Evolutionary conservation across 2,113 vertebrate species (phyloP).

Genomic region (Oreochromis spilurus): DNA sequence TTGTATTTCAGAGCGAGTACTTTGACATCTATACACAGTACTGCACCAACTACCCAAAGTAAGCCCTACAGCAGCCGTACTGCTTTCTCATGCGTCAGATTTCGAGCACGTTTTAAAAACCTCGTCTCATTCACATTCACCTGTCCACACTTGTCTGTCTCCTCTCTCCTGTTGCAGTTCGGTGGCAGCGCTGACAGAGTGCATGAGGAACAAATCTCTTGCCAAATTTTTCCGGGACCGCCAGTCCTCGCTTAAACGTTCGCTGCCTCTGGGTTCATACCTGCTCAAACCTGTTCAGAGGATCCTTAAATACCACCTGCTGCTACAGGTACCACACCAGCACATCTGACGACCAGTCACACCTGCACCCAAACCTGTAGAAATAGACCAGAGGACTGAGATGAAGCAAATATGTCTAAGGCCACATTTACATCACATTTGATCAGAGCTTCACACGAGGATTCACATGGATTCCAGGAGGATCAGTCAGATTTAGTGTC

Average conservation of each 20-base stretch:
- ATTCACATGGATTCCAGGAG: not conserved
- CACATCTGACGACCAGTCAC: not conserved
- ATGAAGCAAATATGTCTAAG: not conserved
- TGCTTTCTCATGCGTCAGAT: too few species aligned
- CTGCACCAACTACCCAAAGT: constrained; percentile 98
- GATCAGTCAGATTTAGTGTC: not conserved
- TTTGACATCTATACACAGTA: constrained; percentile 96
- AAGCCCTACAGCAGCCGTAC: constrained; percentile 35
- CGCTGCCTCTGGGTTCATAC: constrained; percentile 87
- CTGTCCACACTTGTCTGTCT: not conserved
- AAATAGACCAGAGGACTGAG: not conserved
- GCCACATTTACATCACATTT: not conserved
- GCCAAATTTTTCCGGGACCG: constrained; percentile 87
- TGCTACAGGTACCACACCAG: constrained; percentile 80
- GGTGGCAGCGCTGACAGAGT: constrained; percentile 83
- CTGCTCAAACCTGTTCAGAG: constrained; percentile 94
- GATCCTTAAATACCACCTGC: constrained; percentile 94
- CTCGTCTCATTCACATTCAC: not conserved
- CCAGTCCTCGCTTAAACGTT: constrained; percentile 80
- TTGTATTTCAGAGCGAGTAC: constrained; percentile 79
- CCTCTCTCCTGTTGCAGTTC: constrained; percentile 72
- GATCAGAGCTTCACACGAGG: not conserved
- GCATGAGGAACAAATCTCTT: constrained; percentile 87
- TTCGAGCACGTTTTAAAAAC: not conserved
- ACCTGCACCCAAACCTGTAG: not conserved